phyloP scores from a whole-genome alignment of 92 coral and sea anemone species.

The Porites divaricata region DNA sequence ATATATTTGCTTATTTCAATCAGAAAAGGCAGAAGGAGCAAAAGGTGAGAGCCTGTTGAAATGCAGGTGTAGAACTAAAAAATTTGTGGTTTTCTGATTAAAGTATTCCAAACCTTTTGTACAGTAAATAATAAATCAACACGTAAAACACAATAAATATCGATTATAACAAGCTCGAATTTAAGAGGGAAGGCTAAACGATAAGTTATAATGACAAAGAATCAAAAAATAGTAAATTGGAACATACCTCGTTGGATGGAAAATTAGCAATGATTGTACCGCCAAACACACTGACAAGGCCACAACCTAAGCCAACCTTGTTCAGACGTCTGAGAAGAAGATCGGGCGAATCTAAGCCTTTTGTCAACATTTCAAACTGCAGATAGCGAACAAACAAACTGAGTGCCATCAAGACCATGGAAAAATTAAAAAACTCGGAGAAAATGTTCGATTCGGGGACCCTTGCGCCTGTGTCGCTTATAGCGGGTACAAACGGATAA shows the following conservation, averaged over 20 bases:
- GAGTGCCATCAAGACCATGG: constrained; percentile 75
- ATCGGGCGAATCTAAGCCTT: constrained; percentile 70
- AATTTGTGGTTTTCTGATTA: not conserved
- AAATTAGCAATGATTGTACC: constrained; percentile 95
- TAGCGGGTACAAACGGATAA: constrained; percentile 97
- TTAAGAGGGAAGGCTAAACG: not conserved
- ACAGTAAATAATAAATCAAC: constrained; percentile 1
- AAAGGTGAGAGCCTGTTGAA: too few species aligned
- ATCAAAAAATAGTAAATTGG: not conserved
- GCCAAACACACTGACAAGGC: constrained; percentile 82
- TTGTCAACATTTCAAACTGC: constrained; percentile 79
- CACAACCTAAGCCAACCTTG: constrained; percentile 79
- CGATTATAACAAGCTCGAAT: too few species aligned
- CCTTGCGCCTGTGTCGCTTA: constrained; percentile 97
- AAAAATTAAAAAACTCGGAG: constrained; percentile 92
- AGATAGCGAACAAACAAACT: constrained; percentile 87
- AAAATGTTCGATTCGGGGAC: constrained; percentile 94
- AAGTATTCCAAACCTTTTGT: not conserved
- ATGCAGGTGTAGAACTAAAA: too few species aligned
- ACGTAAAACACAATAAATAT: constrained; percentile 1
- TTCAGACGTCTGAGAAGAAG: constrained; percentile 81
- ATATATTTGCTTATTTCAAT: too few species aligned
- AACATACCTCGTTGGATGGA: constrained; percentile 91
- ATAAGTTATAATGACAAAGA: not conserved
- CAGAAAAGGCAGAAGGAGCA: too few species aligned